Evolutionary conservation across 2,797 vertebrate genomes (phyloP), one percentile per base, ranked within the genome.

Genomic region (Cottoperca gobio): DNA sequence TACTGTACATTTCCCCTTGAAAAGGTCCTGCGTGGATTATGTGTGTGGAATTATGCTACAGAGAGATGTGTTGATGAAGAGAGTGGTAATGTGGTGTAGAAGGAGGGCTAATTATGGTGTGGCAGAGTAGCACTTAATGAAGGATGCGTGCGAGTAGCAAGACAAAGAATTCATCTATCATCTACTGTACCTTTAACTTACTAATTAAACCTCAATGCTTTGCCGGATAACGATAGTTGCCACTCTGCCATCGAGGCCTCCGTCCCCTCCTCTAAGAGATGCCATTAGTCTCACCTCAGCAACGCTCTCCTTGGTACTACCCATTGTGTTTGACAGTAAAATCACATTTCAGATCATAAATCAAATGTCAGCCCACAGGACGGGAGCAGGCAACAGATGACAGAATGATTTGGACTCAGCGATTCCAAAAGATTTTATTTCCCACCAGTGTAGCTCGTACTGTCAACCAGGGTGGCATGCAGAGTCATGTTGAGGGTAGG

Each of bases 261-360:
- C 53, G 48, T 76, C 67, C 73, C 64, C 31, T 73, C 64, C 48
- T 69, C 63, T 54, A 78, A 70, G 52, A 87, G 67, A 79, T 54
- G 76, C 76, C 73, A 88, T 86, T 81, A 78, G 77, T 81, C 79
- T 90, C 82, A 83, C 81, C 79, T 76, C 52, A 16, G 76, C 84
- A 82, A 88, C 85, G 79, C 67, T 85, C 72, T 80, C 68, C 66
- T 74, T 87, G 81, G 71, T 85, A 83, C 78, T 62, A 71, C 79
- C 86, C 85, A 89, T 90, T 84, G 86, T 76, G 86, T 87, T 88
- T 91, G 93, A 93, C 88, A 88, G 90, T 90, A 79, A 92, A 90
- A 91, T 92, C 86, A 89, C 82, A 86, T 91, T 90, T 89, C 79
- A 74, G 76, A 89, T 88, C 81, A 85, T 83, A 87, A 84, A 83